Conservation (phyloP, 2,797 vertebrate genomes). For the Luscinia luscinia region DNA sequence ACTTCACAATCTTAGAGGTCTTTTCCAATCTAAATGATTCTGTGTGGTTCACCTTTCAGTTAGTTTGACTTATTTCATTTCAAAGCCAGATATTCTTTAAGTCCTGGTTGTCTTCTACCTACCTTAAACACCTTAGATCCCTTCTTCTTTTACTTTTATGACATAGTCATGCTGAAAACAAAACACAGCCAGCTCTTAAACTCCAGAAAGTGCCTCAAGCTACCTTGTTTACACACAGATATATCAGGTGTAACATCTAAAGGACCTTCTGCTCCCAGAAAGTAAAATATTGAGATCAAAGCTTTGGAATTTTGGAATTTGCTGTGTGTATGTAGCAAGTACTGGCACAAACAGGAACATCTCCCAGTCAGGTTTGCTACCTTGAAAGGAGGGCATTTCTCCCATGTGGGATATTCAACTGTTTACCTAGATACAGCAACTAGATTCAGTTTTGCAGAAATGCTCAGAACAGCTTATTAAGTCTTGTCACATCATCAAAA, state of each 20-base stretch:
- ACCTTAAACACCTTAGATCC: neutral
- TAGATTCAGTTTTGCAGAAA: neutral
- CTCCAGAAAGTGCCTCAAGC: neutral
- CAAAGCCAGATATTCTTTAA: neutral
- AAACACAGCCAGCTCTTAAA: neutral
- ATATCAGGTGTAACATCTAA: neutral
- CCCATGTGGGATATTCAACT: neutral
- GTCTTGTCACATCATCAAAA: neutral
- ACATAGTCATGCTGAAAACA: neutral
- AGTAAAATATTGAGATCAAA: neutral
- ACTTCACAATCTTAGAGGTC: neutral
- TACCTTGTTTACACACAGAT: neutral
- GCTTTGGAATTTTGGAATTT: neutral
- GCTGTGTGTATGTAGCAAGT: neutral
- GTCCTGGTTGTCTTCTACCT: neutral
- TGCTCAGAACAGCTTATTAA: neutral
- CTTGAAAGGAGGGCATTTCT: neutral
- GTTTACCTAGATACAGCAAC: neutral
- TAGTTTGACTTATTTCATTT: neutral
- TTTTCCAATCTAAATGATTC: neutral
- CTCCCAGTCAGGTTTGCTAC: neutral
- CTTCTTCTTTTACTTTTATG: neutral
- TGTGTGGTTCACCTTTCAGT: neutral
- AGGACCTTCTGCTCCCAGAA: neutral
- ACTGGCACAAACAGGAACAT: neutral